These are phyloP conservation scores for Felis chaus DNA, from an alignment of 2,113 vertebrate genomes.

Conservation along the genomic window DNA sequence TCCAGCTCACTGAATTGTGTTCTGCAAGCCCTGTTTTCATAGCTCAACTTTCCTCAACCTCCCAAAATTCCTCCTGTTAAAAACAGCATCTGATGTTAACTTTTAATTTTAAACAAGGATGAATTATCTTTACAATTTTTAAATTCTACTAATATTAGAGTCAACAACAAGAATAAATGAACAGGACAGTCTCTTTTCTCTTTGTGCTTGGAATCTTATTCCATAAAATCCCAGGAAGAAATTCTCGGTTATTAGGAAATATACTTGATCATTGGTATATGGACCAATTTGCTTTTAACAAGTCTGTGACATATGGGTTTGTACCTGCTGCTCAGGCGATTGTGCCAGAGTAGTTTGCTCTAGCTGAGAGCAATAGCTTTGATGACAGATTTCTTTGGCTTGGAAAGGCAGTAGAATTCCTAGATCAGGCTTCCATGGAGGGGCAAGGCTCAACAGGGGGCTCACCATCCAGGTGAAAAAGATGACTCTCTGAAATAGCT, in stretches of 20 bases:
- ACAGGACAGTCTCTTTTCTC: background rate
- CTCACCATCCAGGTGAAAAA: background rate
- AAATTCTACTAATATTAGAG: background rate
- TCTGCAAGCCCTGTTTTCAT: background rate
- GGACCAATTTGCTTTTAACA: background rate
- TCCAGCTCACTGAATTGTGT: background rate
- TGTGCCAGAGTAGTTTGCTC: background rate
- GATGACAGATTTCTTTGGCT: background rate
- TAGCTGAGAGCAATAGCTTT: background rate
- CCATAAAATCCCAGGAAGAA: background rate
- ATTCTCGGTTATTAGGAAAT: background rate
- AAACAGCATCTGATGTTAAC: background rate
- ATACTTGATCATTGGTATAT: background rate
- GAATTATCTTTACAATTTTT: background rate
- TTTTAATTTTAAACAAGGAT: constrained; percentile 13
- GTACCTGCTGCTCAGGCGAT: background rate
- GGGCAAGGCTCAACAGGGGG: background rate
- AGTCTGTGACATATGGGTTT: background rate
- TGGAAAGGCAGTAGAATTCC: background rate
- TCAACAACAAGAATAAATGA: background rate
- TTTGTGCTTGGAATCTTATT: background rate
- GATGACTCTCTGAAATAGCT: background rate
- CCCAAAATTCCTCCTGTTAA: background rate
- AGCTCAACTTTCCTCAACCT: background rate
- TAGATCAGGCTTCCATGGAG: background rate